These are phyloP conservation scores for Cyclargus thomasi DNA, from an alignment of 1,140 invertebrate species.

Conservation along the genomic window DNA sequence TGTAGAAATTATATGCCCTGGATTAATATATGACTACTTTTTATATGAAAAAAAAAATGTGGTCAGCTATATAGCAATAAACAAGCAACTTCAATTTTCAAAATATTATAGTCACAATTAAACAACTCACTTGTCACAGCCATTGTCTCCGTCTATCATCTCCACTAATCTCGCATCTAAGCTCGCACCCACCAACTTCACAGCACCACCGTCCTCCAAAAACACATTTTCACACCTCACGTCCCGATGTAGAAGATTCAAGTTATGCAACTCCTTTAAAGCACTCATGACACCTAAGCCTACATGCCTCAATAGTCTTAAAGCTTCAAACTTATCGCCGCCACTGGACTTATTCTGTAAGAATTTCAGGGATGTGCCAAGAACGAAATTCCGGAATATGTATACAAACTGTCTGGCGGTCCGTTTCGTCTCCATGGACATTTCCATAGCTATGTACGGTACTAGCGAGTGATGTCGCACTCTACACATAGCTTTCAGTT, in stretches of 20 bases:
- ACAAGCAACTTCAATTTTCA: too few relatives aligned
- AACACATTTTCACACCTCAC: constrained; percentile 56
- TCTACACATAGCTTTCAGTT: constrained; percentile 80
- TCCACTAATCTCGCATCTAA: constrained; percentile 50
- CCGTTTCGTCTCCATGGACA: constrained; percentile 71
- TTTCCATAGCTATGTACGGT: constrained; percentile 82
- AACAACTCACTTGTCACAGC: constrained; percentile 52
- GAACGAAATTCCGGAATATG: constrained; percentile 80
- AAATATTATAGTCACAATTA: not conserved
- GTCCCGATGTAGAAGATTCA: constrained; percentile 51
- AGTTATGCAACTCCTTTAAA: constrained; percentile 69
- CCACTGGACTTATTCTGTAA: constrained; percentile 37
- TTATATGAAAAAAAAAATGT: too few relatives aligned
- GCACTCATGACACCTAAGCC: constrained; percentile 79
- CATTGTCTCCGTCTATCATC: constrained; percentile 44
- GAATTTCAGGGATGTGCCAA: constrained; percentile 48
- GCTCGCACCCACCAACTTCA: constrained; percentile 51
- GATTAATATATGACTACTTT: too few relatives aligned
- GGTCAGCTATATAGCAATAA: too few relatives aligned
- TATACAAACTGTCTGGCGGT: constrained; percentile 68
- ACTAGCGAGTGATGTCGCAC: constrained; percentile 81
- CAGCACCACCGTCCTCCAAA: constrained; percentile 45
- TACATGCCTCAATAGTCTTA: constrained; percentile 79
- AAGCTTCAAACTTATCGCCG: constrained; percentile 72
- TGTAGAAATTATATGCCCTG: too few relatives aligned